phyloP scores from a whole-genome alignment of 2,888 invertebrate genomes.

The Gasteruption jaculator region DNA sequence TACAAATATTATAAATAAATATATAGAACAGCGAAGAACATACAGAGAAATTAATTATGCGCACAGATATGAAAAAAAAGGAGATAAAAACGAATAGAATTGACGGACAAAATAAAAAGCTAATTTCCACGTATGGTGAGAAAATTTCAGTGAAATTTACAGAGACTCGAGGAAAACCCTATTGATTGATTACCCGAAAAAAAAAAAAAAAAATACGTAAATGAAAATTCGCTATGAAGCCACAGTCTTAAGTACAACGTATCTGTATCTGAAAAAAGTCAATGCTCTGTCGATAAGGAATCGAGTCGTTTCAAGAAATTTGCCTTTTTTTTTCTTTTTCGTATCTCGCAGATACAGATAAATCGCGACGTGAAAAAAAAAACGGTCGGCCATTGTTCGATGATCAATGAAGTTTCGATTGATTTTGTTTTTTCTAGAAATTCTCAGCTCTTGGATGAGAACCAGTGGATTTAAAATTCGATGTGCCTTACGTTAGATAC shows the following conservation, averaged over 20 bases:
- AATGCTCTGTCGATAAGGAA: no score
- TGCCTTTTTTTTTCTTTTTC: no score
- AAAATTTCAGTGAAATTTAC: conserved; percentile 25
- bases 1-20: conserved; percentile 40
- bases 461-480: no score
- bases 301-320: no score
- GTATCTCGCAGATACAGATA: conserved; percentile 39
- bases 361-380: conserved; percentile 34
- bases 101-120: conserved; percentile 4
- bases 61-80: conserved; percentile 28
- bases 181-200: conserved; percentile 1
- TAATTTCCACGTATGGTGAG: conserved; percentile 20
- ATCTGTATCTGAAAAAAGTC: conserved; percentile 42
- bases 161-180: neutral
- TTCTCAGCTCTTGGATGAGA: no score
- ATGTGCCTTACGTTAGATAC: no score
- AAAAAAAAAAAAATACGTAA: conserved; percentile 16
- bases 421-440: no score
- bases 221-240: conserved; percentile 34
- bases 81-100: neutral
- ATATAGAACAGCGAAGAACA: conserved; percentile 30
- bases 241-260: conserved; percentile 46
- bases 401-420: no score
- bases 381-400: no score
- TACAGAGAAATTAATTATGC: conserved; percentile 25